Percentiles rank a stretch among this genome's conserved stretches.
phyloP scores from a whole-genome alignment of 2,113 vertebrate species.

The Rhadina sibilatrix region DNA sequence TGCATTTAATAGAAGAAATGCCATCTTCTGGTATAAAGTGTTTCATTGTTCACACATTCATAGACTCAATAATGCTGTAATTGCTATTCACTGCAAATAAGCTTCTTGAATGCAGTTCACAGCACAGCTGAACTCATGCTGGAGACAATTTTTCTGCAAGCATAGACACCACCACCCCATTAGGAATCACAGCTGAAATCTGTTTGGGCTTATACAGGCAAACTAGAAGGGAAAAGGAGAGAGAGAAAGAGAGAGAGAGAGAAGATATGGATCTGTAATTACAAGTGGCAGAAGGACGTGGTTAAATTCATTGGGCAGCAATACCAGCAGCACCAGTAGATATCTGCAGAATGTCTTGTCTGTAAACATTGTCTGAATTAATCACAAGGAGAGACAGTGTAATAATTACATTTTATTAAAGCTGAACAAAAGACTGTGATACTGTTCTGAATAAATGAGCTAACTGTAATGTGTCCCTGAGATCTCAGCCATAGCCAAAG shows the following conservation, averaged over 20 bases:
- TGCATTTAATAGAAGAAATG: neutral
- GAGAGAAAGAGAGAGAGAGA: neutral
- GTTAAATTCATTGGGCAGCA: conserved; percentile 8
- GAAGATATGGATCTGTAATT: conserved; percentile 55
- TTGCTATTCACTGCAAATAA: conserved; percentile 19
- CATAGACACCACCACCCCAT: neutral
- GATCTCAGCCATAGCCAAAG: neutral
- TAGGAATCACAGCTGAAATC: neutral
- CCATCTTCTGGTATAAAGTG: neutral
- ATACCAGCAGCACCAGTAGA: neutral
- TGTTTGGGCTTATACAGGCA: neutral
- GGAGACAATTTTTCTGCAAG: conserved; percentile 14
- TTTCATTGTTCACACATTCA: neutral
- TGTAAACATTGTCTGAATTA: conserved; percentile 36
- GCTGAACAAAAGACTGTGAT: conserved; percentile 4
- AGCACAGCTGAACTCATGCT: neutral
- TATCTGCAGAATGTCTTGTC: neutral
- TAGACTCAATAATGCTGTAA: neutral
- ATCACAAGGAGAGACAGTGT: neutral
- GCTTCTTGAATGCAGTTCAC: neutral
- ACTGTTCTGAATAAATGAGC: conserved; percentile 26
- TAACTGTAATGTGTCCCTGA: neutral
- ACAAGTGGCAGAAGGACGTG: neutral
- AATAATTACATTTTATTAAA: conserved; percentile 48
- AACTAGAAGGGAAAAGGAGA: neutral